Evolutionary conservation across 2,797 vertebrate genomes (phyloP).

Genomic region (Phataginus tricuspis): DNA sequence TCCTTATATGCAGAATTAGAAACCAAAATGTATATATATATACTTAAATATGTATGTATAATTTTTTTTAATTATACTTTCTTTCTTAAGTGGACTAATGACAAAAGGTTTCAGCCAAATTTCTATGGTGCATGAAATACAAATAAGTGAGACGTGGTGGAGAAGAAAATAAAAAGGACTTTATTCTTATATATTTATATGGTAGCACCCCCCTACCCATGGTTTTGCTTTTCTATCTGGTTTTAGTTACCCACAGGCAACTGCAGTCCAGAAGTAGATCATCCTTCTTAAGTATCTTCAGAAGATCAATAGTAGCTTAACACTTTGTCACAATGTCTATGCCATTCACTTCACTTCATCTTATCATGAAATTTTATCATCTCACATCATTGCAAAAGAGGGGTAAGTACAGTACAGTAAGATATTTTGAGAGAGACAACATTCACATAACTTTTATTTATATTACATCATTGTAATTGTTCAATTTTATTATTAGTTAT

Average conservation of each 20-base stretch:
- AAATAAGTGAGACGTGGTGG: not conserved
- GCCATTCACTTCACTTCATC: not conserved
- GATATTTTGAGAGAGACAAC: not conserved
- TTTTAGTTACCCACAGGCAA: not conserved
- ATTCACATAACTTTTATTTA: not conserved
- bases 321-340: not conserved
- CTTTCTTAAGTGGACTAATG: not conserved
- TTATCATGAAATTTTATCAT: not conserved
- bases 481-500: not conserved
- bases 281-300: not conserved
- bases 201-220: not conserved
- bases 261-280: not conserved
- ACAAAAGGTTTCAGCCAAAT: not conserved
- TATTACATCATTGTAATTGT: not conserved
- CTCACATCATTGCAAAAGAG: not conserved
- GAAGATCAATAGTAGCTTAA: not conserved
- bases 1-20: not conserved
- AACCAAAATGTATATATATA: not conserved
- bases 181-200: not conserved
- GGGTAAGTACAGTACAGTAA: too few species aligned
- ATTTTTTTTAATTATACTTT: not conserved
- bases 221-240: too few species aligned
- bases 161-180: not conserved
- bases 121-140: not conserved
- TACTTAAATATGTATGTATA: too few species aligned